A percentile compares a stretch with the other conserved stretches of the same genome.
Conservation (phyloP, 2,888 invertebrate genomes). For the Acleris cristana region DNA sequence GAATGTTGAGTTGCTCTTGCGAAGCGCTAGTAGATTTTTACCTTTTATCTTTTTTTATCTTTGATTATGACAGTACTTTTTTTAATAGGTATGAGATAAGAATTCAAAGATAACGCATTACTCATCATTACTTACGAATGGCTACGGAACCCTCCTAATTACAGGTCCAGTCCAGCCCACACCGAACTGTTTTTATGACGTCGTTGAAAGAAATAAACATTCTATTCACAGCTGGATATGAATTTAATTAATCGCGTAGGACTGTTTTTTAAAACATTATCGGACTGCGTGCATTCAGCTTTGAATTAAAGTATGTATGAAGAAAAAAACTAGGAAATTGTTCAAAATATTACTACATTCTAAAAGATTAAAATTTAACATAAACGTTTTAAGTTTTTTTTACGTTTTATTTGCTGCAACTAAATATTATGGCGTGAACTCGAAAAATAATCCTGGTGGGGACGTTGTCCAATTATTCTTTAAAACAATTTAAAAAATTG, state of each 20-base stretch:
- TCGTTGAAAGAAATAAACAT: slow-evolving; percentile 10
- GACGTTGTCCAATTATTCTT: too few species aligned
- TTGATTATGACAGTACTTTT: too few species aligned
- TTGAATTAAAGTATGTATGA: neutral
- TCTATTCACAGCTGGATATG: slow-evolving; percentile 18
- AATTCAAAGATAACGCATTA: neutral
- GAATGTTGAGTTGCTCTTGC: too few species aligned
- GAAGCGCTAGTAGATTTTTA: too few species aligned
- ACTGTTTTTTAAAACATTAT: slow-evolving; percentile 10
- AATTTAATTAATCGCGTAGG: slow-evolving; percentile 16
- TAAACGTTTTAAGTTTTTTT: too few species aligned
- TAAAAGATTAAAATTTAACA: too few species aligned
- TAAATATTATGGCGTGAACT: too few species aligned
- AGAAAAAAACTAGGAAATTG: neutral
- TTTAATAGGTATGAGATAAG: too few species aligned
- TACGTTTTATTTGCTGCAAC: too few species aligned
- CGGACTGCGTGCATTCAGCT: neutral
- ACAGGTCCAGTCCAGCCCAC: neutral
- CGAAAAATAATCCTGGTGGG: too few species aligned
- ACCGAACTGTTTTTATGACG: slow-evolving; percentile 11
- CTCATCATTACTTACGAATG: neutral
- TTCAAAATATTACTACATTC: neutral
- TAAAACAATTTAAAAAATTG: too few species aligned
- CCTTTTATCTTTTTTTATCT: too few species aligned
- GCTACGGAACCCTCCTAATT: neutral